Evolutionary conservation across 2,113 vertebrate species (phyloP).

Genomic region (Thymallus thymallus): DNA sequence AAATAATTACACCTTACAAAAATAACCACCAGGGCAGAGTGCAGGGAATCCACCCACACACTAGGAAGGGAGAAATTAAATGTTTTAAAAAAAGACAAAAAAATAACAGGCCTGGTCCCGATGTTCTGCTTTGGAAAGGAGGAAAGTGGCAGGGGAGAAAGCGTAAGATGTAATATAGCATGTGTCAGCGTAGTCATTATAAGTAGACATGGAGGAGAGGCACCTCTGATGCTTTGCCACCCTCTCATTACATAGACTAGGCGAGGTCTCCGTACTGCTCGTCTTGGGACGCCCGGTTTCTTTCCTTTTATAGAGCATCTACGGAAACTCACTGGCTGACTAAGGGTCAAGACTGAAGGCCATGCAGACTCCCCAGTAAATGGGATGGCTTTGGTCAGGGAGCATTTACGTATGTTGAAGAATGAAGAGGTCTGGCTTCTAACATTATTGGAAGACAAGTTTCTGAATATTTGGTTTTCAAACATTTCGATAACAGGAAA

Average conservation of each 20-base stretch:
- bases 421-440: background rate
- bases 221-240: constrained; percentile 35
- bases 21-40: constrained; percentile 54
- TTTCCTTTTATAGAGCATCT: constrained; percentile 46
- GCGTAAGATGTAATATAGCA: constrained; percentile 38
- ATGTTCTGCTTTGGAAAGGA: constrained; percentile 22
- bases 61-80: constrained; percentile 16
- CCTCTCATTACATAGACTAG: constrained; percentile 65
- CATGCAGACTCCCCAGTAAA: background rate
- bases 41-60: constrained; percentile 62
- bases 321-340: constrained; percentile 26
- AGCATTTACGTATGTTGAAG: background rate
- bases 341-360: constrained; percentile 6
- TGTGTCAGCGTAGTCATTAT: constrained; percentile 61
- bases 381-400: background rate
- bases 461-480: background rate
- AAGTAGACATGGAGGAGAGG: constrained; percentile 41
- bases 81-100: constrained; percentile 30
- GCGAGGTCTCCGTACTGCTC: constrained; percentile 35
- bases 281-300: constrained; percentile 25
- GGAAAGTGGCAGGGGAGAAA: constrained; percentile 39
- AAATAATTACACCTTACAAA: constrained; percentile 67
- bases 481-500: background rate
- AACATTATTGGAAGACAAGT: background rate
- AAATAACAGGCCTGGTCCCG: constrained; percentile 28